phyloP scores from a whole-genome alignment of 2,797 vertebrate genomes.

The Molossus alvarezi region DNA sequence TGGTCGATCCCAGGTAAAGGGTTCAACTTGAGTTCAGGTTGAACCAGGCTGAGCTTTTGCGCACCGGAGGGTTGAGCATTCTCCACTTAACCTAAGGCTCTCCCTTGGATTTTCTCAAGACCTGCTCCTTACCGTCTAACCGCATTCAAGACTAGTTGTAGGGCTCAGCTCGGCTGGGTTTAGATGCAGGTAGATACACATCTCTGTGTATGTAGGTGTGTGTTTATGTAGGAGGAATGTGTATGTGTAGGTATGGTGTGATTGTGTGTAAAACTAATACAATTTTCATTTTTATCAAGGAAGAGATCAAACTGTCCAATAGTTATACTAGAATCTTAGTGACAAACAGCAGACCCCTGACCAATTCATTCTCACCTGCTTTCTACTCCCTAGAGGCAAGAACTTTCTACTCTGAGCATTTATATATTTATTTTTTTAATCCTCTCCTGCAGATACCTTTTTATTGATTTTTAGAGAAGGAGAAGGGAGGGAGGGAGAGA shows the following conservation, averaged over 20 bases:
- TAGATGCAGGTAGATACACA: accelerated
- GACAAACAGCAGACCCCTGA: neutral
- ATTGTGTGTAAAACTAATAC: neutral
- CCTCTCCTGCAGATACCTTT: too few relatives aligned
- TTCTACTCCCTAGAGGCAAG: neutral
- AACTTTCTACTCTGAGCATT: neutral
- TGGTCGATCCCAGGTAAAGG: accelerated
- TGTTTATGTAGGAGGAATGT: neutral
- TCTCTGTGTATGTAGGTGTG: neutral
- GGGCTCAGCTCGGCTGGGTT: too few relatives aligned
- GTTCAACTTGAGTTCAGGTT: neutral
- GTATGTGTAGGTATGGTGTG: neutral
- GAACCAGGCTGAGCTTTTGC: neutral
- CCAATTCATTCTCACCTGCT: neutral
- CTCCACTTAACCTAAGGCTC: neutral
- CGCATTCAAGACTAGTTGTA: neutral
- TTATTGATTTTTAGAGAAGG: too few relatives aligned
- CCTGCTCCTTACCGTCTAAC: neutral
- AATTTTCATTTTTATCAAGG: conserved; percentile 16
- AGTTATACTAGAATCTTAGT: neutral
- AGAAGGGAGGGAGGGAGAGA: too few relatives aligned
- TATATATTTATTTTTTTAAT: too few relatives aligned
- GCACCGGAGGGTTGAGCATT: accelerated
- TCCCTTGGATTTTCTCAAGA: neutral
- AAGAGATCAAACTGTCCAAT: neutral